A percentile compares a stretch with the other conserved stretches of the same genome.
Evolutionary conservation across 2,888 invertebrate genomes (phyloP).

Genomic region (Campoplex capitator): DNA sequence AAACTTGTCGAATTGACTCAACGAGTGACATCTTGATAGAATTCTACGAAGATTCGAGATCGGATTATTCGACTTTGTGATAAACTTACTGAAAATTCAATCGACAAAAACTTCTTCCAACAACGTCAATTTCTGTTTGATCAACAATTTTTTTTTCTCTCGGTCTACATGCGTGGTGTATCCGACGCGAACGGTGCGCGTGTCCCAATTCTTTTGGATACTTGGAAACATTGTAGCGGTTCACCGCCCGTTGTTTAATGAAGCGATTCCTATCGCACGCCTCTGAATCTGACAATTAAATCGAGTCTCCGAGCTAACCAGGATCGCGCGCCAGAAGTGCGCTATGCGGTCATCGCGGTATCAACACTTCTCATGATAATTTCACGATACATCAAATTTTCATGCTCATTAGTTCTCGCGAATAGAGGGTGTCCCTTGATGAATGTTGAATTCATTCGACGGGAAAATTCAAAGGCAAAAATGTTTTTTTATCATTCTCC

Average conservation of each 20-base stretch:
- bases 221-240: slow-evolving; percentile 52
- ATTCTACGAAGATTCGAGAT: not conserved
- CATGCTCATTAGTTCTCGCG: not conserved
- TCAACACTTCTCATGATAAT: slow-evolving; percentile 48
- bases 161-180: not conserved
- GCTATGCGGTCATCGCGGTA: slow-evolving; percentile 40
- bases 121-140: too few species aligned
- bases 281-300: slow-evolving; percentile 81
- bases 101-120: too few species aligned
- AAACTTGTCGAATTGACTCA: too few species aligned
- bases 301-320: slow-evolving; percentile 73
- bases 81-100: not conserved
- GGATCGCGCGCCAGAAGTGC: slow-evolving; percentile 14
- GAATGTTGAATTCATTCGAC: not conserved
- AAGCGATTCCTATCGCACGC: slow-evolving; percentile 79
- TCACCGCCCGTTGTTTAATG: slow-evolving; percentile 75
- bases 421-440: not conserved
- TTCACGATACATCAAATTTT: slow-evolving; percentile 15
- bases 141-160: too few species aligned
- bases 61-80: not conserved
- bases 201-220: slow-evolving; percentile 61
- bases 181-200: slow-evolving; percentile 38
- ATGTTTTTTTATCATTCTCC: too few species aligned
- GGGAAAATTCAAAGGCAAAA: not conserved
- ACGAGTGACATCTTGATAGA: not conserved